Percentiles rank a stretch among this genome's conserved stretches.
Conservation (phyloP, 2,888 invertebrate genomes). For the Andrena minutula region DNA sequence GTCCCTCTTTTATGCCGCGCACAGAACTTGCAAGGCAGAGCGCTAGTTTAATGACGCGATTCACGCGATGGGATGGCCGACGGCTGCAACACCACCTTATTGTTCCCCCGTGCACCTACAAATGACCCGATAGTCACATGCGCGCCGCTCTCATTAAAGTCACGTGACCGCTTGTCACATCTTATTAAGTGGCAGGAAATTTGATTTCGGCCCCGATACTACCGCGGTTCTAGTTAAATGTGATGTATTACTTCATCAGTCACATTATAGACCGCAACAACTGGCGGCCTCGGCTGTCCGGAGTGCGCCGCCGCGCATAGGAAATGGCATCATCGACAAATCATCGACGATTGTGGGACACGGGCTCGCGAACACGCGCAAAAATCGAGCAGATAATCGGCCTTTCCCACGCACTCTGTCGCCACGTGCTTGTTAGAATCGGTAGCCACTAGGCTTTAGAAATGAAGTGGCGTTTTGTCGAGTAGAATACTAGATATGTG, state of each 20-base stretch:
- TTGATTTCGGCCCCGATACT: slow-evolving; percentile 75
- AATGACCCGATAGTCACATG: slow-evolving; percentile 61
- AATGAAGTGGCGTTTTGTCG: not conserved
- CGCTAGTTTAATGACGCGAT: slow-evolving; percentile 66
- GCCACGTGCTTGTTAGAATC: not conserved
- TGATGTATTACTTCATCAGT: slow-evolving; percentile 76
- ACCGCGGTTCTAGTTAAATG: slow-evolving; percentile 73
- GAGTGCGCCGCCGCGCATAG: not conserved
- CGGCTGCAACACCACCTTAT: slow-evolving; percentile 54
- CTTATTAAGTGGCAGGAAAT: slow-evolving; percentile 81
- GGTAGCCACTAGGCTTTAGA: not conserved
- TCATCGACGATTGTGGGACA: slow-evolving; percentile 13
- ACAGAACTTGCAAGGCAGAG: slow-evolving; percentile 34
- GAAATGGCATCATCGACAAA: slow-evolving; percentile 44
- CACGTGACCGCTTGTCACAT: slow-evolving; percentile 82
- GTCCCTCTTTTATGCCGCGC: slow-evolving; percentile 51
- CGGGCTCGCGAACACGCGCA: not conserved
- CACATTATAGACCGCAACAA: slow-evolving; percentile 62
- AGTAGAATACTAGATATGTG: too few species aligned
- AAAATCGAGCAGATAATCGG: not conserved
- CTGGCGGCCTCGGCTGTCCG: slow-evolving; percentile 19
- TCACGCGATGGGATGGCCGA: slow-evolving; percentile 66
- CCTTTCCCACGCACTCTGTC: not conserved
- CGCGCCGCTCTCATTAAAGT: slow-evolving; percentile 69
- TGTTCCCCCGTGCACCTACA: slow-evolving; percentile 57